These are phyloP conservation scores for Leptonema lineaticorne DNA, from an alignment of 1,140 invertebrate genomes.

Conservation along the genomic window DNA sequence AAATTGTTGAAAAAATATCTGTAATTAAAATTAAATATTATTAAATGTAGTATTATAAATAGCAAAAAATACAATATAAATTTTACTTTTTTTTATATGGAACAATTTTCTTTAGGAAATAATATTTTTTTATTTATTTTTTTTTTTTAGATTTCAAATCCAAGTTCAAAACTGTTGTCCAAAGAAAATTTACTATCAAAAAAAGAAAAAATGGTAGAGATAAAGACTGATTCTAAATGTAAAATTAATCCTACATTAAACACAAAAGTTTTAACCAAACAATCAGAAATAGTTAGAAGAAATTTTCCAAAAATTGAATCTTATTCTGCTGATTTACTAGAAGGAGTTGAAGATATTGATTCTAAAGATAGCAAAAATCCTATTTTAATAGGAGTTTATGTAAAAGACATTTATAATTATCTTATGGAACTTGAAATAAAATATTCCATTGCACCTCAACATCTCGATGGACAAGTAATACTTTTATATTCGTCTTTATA, in stretches of 20 bases:
- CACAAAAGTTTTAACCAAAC: background rate
- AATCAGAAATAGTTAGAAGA: background rate
- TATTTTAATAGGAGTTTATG: constrained; percentile 76
- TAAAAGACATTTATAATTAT: constrained; percentile 84
- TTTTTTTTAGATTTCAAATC: constrained; percentile 29
- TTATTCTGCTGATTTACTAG: constrained; percentile 44
- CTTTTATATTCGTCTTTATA: no score
- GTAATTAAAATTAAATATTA: no score
- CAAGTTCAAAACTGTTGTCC: constrained; percentile 13
- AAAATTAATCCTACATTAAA: background rate
- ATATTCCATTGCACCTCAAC: constrained; percentile 62
- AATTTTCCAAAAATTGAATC: constrained; percentile 23
- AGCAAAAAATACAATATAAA: no score
- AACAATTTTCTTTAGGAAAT: no score
- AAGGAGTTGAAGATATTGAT: constrained; percentile 65
- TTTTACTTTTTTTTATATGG: no score
- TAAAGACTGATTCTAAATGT: constrained; percentile 33
- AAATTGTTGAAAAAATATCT: no score
- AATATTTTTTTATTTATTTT: background rate
- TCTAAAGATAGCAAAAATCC: constrained; percentile 68
- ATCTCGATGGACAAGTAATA: constrained; percentile 67
- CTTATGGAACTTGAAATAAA: constrained; percentile 69
- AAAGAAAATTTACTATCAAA: constrained; percentile 30
- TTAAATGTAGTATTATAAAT: no score
- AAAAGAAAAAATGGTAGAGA: constrained; percentile 44